Evolutionary conservation across 2,797 vertebrate species (phyloP), one percentile per base, ranked within the genome.

Genomic region (Arremon brunneinucha): DNA sequence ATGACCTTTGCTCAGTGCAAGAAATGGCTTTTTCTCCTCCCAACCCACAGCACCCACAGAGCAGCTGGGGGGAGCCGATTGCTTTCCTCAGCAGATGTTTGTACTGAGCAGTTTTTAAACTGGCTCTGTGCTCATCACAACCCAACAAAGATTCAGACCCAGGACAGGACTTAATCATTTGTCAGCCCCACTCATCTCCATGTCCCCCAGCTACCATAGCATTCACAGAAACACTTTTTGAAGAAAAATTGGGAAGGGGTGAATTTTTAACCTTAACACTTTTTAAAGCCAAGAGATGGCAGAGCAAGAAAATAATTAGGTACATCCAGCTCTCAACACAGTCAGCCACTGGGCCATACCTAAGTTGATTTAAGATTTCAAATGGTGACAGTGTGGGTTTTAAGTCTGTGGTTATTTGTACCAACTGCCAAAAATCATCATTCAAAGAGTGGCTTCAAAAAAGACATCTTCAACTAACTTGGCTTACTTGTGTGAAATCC

Each of bases 361-460:
- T 11, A 12, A 32, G 71, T 6, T 23, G 24, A 28, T 53, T n/a
- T 35, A 63, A 72, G 34, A 53, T 62, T 67, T 55, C 22, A 62
- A 44, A 62, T 18, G 0, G 60, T 26, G 4, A 17, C 6, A 27
- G 3, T 2, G 5, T 5, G 32, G 8, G 34, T 57, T 46, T 37
- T 2, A 39, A 71, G 12, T 50, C 27, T 68, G 21, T n/a, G 6
- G 11, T 20, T 79, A 37, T 55, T 79, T 47, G 32, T 50, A 30
- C 2, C 4, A 32, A 23, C 11, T 43, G 20, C 7, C 50, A 71
- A 37, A 79, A 85, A n/a, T 28, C 20, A 32, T 27, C 24, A 37
- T 18, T 41, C 13, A 57, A 69, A 46, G 1, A 6, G 3, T 43
- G 21, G 23, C 18, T 82, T 70, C 52, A 60, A 26, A 68, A 63